A percentile compares a stretch with the other conserved stretches of the same genome.
Conservation (phyloP, 1,140 invertebrate genomes). For the Proales similis region DNA sequence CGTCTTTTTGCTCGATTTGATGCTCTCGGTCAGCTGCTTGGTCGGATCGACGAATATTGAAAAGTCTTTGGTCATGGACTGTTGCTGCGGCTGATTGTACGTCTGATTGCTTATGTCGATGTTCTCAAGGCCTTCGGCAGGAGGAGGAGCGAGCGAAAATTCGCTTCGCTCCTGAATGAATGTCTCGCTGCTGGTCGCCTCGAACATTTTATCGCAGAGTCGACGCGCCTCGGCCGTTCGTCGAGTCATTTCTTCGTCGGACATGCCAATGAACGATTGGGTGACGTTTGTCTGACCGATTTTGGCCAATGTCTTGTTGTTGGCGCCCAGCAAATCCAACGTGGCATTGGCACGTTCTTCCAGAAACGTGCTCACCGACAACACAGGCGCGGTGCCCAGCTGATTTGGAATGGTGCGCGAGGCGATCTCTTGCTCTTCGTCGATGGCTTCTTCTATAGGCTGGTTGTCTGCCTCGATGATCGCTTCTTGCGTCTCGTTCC, state of each 20-base stretch:
- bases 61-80: constrained; percentile 3
- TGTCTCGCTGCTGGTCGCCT: background rate
- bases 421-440: background rate
- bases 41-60: background rate
- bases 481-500: too few relatives aligned
- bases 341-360: background rate
- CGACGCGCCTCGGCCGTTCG: constrained; percentile 18
- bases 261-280: too few relatives aligned
- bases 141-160: constrained; percentile 1
- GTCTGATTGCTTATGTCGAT: background rate
- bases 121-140: constrained; percentile 25
- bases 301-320: background rate
- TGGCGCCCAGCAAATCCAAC: background rate
- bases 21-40: background rate
- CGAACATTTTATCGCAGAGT: constrained; percentile 31
- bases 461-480: too few relatives aligned
- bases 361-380: constrained; percentile 16
- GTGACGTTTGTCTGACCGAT: too few relatives aligned
- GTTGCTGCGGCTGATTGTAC: background rate
- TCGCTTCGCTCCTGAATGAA: constrained; percentile 3
- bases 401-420: background rate
- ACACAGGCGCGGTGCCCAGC: constrained; percentile 2
- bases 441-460: too few relatives aligned
- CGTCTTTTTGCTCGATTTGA: background rate
- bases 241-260: constrained; percentile 5